These are phyloP conservation scores for Andricus grossulariae DNA, from an alignment of 1,140 invertebrate species.

Conservation along the genomic window DNA sequence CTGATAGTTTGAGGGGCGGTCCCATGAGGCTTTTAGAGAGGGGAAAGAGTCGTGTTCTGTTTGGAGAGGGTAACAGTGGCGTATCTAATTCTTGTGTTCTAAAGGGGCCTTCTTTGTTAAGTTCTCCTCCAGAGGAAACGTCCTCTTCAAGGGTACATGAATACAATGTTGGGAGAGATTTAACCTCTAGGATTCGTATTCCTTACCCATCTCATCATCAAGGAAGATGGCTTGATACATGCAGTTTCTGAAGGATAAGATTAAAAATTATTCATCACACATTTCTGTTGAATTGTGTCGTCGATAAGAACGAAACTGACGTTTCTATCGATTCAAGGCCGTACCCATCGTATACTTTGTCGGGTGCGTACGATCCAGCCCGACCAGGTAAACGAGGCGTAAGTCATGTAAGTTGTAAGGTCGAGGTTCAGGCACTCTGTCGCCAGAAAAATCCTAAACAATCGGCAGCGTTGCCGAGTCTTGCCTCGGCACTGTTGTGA, in stretches of 20 bases:
- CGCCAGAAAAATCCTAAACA: constrained; percentile 68
- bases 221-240: too few species aligned
- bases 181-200: too few species aligned
- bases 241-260: too few species aligned
- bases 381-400: constrained; percentile 50
- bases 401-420: constrained; percentile 60
- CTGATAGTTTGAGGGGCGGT: constrained; percentile 22
- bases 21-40: constrained; percentile 15
- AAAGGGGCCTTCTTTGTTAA: constrained; percentile 10
- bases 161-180: neutral
- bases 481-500: constrained; percentile 55
- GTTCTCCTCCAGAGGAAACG: neutral
- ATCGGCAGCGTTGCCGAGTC: constrained; percentile 66
- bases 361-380: constrained; percentile 43
- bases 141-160: neutral
- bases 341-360: constrained; percentile 42
- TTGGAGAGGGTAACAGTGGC: constrained; percentile 14
- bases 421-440: constrained; percentile 55
- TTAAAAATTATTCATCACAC: too few species aligned
- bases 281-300: constrained; percentile 35
- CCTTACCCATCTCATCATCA: too few species aligned
- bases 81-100: neutral
- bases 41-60: neutral
- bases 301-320: constrained; percentile 53
- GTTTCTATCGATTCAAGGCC: constrained; percentile 66